A percentile compares a stretch with the other conserved stretches of the same genome.
phyloP scores from a whole-genome alignment of 2,113 vertebrate genomes.

The Cheirogaleus medius region DNA sequence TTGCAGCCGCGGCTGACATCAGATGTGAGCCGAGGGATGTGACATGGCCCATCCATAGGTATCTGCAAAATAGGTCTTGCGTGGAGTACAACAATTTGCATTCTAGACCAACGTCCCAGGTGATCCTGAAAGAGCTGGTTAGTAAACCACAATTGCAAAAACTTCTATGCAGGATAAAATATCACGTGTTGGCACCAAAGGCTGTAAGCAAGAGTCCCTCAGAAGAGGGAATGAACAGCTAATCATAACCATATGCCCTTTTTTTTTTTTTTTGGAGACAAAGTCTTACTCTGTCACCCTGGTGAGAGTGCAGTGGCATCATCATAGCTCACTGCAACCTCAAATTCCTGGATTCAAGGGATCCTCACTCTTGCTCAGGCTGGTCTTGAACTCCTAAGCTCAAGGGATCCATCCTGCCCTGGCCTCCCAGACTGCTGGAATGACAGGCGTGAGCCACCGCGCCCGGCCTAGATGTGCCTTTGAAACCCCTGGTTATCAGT shows the following conservation, averaged over 20 bases:
- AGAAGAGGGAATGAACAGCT: neutral
- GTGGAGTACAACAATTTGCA: neutral
- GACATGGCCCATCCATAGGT: neutral
- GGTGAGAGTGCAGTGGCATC: too few relatives aligned
- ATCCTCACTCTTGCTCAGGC: too few relatives aligned
- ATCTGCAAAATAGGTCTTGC: neutral
- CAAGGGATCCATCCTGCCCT: too few relatives aligned
- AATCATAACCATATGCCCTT: neutral
- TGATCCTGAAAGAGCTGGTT: neutral
- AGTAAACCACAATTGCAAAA: neutral
- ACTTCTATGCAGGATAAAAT: neutral
- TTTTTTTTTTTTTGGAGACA: neutral
- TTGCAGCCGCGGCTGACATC: neutral
- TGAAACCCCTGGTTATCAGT: neutral
- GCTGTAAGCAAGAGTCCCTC: neutral
- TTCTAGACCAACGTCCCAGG: neutral
- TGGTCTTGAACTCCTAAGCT: too few relatives aligned
- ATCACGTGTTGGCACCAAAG: neutral
- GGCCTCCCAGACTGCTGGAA: too few relatives aligned
- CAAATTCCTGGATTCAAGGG: too few relatives aligned
- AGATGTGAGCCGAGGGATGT: neutral
- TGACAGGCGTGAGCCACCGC: too few relatives aligned
- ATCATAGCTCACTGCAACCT: too few relatives aligned
- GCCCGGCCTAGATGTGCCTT: too few relatives aligned
- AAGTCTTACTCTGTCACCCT: too few relatives aligned